These are phyloP conservation scores for Diadumene lineata DNA, from an alignment of 92 coral and sea anemone genomes.

Conservation along the genomic window DNA sequence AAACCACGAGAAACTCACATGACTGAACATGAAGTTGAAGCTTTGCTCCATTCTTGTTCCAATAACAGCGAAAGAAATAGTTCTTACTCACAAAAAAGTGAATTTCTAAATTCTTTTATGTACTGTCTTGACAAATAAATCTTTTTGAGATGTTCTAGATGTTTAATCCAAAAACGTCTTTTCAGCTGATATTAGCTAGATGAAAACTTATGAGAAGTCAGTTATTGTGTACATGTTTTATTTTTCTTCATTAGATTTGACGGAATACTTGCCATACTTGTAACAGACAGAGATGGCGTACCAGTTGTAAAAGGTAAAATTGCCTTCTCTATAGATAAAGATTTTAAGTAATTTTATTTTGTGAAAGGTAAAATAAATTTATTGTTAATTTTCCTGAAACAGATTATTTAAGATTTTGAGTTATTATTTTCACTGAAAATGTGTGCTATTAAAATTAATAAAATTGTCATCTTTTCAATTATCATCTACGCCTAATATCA, in stretches of 20 bases:
- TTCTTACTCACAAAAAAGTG: not conserved
- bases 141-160: not conserved
- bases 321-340: too few species aligned
- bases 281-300: constrained; percentile 98
- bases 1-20: constrained; percentile 21
- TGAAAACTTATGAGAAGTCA: too few species aligned
- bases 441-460: too few species aligned
- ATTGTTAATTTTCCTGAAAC: not conserved
- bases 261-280: constrained; percentile 84
- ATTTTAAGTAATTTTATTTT: too few species aligned
- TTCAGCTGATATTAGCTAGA: too few species aligned
- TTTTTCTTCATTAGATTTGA: constrained; percentile 52
- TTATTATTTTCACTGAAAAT: too few species aligned
- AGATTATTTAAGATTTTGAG: not conserved
- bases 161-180: too few species aligned
- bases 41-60: not conserved
- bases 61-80: not conserved
- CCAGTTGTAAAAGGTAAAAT: constrained; percentile 91
- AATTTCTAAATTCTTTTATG: too few species aligned
- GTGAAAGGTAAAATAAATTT: not conserved
- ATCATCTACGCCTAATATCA: too few species aligned
- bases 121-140: not conserved
- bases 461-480: too few species aligned
- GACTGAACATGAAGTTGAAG: not conserved
- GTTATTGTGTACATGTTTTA: not conserved